Conservation (phyloP, 1,140 invertebrate species). For the Ridgeia piscesae region DNA sequence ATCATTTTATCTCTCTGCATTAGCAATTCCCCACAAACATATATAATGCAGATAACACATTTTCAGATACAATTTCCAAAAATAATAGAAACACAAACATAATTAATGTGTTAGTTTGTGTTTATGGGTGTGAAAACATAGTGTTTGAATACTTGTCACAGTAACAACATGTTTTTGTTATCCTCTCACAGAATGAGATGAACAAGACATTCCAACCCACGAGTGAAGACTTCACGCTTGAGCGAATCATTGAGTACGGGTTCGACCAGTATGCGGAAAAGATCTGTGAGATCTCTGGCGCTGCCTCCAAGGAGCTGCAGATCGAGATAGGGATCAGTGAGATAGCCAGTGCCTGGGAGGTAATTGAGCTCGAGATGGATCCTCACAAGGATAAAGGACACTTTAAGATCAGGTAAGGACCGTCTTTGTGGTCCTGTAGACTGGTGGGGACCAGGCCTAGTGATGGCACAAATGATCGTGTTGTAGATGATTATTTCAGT, state of each 20-base stretch:
- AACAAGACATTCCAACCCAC: constrained; percentile 72
- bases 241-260: constrained; percentile 74
- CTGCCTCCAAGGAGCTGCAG: constrained; percentile 79
- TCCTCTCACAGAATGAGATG: constrained; percentile 27
- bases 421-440: neutral
- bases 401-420: constrained; percentile 54
- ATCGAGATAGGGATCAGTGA: constrained; percentile 75
- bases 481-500: neutral
- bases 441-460: too few relatives aligned
- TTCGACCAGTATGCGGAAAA: constrained; percentile 77
- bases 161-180: too few relatives aligned
- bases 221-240: constrained; percentile 75
- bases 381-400: constrained; percentile 70
- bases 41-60: too few relatives aligned
- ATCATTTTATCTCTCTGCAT: too few relatives aligned
- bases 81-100: too few relatives aligned
- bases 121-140: too few relatives aligned
- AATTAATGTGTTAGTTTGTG: too few relatives aligned
- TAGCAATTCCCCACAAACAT: too few relatives aligned
- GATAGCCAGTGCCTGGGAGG: constrained; percentile 72
- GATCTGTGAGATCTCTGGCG: constrained; percentile 78
- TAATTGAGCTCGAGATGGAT: constrained; percentile 70
- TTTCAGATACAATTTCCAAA: too few relatives aligned
- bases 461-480: neutral
- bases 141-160: too few relatives aligned